phyloP scores from a whole-genome alignment of 2,797 vertebrate species.

The Tenualosa ilisha region DNA sequence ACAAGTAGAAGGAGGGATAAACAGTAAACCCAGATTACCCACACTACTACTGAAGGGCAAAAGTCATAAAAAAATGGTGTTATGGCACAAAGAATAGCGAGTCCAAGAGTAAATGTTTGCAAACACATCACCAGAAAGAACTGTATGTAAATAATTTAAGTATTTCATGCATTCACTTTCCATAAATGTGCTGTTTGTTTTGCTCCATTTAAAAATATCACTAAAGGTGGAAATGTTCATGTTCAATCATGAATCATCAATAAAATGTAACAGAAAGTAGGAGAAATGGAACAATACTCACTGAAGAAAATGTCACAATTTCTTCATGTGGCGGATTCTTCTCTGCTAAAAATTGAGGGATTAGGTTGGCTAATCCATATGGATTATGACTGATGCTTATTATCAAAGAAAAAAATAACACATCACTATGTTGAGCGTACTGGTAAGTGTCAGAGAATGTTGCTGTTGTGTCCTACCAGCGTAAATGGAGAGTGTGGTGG shows the following conservation, averaged over 20 bases:
- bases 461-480: constrained; percentile 56
- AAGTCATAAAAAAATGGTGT: no score
- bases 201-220: no score
- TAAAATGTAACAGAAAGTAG: not conserved
- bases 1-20: no score
- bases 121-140: not conserved
- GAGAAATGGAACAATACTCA: constrained; percentile 63
- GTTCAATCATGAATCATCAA: not conserved
- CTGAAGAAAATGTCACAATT: constrained; percentile 59
- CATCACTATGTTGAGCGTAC: not conserved
- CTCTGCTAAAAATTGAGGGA: constrained; percentile 59
- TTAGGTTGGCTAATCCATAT: constrained; percentile 38
- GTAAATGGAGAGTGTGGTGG: constrained; percentile 55
- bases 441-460: not conserved
- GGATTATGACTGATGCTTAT: not conserved
- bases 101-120: not conserved
- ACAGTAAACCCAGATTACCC: no score
- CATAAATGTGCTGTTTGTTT: no score
- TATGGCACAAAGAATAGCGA: not conserved
- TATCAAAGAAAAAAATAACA: not conserved
- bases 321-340: constrained; percentile 54
- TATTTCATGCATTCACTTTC: no score
- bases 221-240: not conserved
- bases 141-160: not conserved
- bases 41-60: no score